Percentiles rank a stretch among this genome's conserved stretches.
Evolutionary conservation across 37 sponge, comb jelly and placozoan species (phyloP).

Genomic region (Eunapius fragilis): DNA sequence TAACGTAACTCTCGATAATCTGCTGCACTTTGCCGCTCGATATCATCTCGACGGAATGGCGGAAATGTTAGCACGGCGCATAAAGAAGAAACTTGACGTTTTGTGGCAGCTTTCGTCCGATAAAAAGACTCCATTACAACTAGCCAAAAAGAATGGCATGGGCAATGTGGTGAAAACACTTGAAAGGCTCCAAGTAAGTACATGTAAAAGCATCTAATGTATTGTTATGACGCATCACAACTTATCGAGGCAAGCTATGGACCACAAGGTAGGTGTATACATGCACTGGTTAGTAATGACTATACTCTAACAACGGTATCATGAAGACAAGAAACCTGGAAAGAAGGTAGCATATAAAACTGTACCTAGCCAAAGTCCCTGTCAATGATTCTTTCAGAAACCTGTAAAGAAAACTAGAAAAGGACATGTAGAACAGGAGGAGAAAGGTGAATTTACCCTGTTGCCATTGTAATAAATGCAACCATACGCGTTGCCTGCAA

Average conservation of each 20-base stretch:
- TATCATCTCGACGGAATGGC: slow-evolving; percentile 10
- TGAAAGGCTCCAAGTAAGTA: slow-evolving; percentile 6
- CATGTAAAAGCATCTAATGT: background rate
- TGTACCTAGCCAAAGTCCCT: no score
- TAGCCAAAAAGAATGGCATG: slow-evolving; percentile 37
- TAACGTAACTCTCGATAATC: background rate
- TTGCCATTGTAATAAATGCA: no score
- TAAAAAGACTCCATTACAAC: slow-evolving; percentile 23
- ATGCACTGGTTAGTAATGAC: background rate
- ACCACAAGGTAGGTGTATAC: background rate
- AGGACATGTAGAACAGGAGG: no score
- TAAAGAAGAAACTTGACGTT: background rate
- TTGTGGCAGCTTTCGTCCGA: slow-evolving; percentile 12
- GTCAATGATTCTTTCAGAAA: no score
- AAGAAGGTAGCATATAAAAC: no score
- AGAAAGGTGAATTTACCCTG: no score
- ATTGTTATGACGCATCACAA: background rate
- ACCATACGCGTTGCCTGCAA: no score
- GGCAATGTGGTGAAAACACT: background rate
- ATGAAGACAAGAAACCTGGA: background rate
- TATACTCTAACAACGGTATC: background rate
- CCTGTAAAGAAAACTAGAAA: no score
- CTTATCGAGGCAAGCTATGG: background rate
- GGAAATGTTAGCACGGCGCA: background rate
- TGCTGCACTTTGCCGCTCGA: slow-evolving; percentile 43